Conservation (phyloP, 2,113 vertebrate genomes). For the Elgaria multicarinata region DNA sequence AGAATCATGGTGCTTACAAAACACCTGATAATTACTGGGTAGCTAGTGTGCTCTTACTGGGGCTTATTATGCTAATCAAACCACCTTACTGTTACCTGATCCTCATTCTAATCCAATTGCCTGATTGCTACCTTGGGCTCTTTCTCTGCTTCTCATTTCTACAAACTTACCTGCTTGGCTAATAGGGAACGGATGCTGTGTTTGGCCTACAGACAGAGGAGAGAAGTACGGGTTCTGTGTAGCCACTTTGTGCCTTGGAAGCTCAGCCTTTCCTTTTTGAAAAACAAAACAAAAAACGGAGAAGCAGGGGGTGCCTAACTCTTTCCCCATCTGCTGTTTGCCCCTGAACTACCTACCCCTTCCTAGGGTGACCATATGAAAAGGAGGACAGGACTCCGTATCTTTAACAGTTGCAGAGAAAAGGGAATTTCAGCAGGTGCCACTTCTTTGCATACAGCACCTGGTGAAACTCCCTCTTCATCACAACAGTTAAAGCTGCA, state of each 20-base stretch:
- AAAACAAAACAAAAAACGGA: not conserved
- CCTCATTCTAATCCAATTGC: constrained; percentile 26
- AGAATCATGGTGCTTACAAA: constrained; percentile 36
- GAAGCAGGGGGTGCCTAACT: too few relatives aligned
- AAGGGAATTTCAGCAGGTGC: too few relatives aligned
- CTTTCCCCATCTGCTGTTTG: too few relatives aligned
- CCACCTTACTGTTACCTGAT: constrained; percentile 26
- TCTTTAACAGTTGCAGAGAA: too few relatives aligned
- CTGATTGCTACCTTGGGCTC: constrained; percentile 26
- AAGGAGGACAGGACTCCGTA: too few relatives aligned
- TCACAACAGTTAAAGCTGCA: too few relatives aligned
- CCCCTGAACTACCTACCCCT: not conserved
- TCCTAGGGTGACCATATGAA: not conserved
- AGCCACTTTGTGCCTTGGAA: not conserved
- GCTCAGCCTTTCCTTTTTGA: not conserved
- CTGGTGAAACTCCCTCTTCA: too few relatives aligned
- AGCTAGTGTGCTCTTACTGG: constrained; percentile 12
- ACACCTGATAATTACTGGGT: constrained; percentile 36
- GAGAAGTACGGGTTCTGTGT: too few relatives aligned
- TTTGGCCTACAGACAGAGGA: not conserved
- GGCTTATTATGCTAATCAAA: constrained; percentile 37
- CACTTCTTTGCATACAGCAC: too few relatives aligned
- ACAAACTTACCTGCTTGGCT: not conserved
- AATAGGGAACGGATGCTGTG: not conserved
- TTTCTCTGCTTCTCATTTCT: not conserved